Conservation (phyloP, 2,113 vertebrate genomes). For the Cryptomyrus ogoouensis region DNA sequence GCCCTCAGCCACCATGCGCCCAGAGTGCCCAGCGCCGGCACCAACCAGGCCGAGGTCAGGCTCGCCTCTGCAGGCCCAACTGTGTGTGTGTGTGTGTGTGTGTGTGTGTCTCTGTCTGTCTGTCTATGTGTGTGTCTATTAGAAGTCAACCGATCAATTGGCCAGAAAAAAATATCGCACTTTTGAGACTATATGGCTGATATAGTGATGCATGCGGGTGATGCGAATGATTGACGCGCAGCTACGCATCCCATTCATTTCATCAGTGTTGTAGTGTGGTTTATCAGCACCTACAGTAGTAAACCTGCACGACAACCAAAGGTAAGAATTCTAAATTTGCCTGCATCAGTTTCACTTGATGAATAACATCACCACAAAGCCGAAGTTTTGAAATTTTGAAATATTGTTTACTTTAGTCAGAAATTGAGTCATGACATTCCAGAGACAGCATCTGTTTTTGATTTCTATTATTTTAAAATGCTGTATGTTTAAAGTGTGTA, state of each 20-base stretch:
- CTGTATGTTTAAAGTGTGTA: neutral
- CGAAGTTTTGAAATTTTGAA: neutral
- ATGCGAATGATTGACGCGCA: neutral
- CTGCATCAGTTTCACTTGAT: neutral
- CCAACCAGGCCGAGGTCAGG: constrained; percentile 80
- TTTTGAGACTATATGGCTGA: neutral
- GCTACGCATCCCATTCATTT: neutral
- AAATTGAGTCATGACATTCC: too few species aligned
- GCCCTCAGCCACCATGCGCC: constrained; percentile 95
- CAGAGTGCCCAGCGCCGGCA: constrained; percentile 75
- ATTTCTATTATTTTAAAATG: too few species aligned
- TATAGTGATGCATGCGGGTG: neutral
- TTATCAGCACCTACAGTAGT: neutral
- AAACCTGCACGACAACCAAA: neutral
- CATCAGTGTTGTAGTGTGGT: neutral
- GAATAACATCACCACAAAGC: neutral
- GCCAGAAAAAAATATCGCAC: neutral
- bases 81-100: neutral
- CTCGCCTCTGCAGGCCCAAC: neutral
- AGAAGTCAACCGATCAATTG: neutral
- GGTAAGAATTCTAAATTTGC: neutral
- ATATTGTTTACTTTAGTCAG: neutral
- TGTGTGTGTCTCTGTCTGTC: neutral
- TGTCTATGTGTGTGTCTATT: neutral
- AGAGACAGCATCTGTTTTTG: neutral